Conservation (phyloP, 2,797 vertebrate genomes). For the Myripristis jacobus region DNA sequence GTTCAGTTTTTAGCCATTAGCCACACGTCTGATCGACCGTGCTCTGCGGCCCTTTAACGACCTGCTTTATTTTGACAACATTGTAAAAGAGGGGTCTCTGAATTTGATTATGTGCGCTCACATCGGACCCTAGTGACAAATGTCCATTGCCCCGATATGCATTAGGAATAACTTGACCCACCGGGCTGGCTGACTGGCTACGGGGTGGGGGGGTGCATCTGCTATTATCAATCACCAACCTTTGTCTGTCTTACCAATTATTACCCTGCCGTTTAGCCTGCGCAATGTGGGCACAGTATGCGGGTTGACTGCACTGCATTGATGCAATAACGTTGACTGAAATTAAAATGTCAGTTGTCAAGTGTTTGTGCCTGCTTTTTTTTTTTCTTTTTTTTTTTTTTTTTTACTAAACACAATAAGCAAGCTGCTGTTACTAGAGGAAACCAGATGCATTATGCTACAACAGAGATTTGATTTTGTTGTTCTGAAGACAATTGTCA, state of each 20-base stretch:
- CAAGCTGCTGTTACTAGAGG: not conserved
- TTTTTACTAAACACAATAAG: not conserved
- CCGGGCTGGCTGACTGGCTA: constrained; percentile 44
- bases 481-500: not conserved
- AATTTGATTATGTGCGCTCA: constrained; percentile 8
- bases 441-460: not conserved
- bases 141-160: constrained; percentile 17
- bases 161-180: constrained; percentile 31
- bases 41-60: constrained; percentile 41
- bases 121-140: not conserved
- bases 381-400: no score
- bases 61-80: constrained; percentile 58
- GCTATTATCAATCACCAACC: constrained; percentile 77
- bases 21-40: constrained; percentile 58
- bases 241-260: constrained; percentile 74
- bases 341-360: constrained; percentile 12
- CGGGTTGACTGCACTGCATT: constrained; percentile 47
- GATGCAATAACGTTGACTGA: constrained; percentile 28
- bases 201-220: constrained; percentile 66
- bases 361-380: not conserved
- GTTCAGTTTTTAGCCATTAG: constrained; percentile 78
- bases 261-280: constrained; percentile 55
- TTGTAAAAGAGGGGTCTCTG: constrained; percentile 26
- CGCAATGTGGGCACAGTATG: constrained; percentile 56
- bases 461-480: not conserved